phyloP scores from a whole-genome alignment of 2,888 invertebrate species.

The Xestia rhomboidea region DNA sequence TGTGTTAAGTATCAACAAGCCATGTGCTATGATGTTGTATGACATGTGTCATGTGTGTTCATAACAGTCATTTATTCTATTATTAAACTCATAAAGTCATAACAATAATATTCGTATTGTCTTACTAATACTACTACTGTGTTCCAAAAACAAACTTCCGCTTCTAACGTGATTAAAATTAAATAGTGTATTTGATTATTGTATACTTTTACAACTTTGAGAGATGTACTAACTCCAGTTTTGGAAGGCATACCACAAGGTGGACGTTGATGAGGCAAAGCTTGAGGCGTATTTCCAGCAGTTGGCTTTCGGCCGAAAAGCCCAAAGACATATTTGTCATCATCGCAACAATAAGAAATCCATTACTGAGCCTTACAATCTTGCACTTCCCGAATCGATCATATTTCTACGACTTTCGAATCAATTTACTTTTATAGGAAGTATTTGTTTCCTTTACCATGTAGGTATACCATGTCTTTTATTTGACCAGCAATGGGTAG shows the following conservation, averaged over 20 bases:
- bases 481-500: not conserved
- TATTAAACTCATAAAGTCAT: conserved; percentile 9
- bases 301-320: not conserved
- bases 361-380: not conserved
- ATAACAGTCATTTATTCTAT: conserved; percentile 11
- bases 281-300: not conserved
- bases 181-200: not conserved
- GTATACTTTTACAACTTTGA: not conserved
- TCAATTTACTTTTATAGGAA: not conserved
- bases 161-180: not conserved
- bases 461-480: not conserved
- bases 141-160: not conserved
- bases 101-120: conserved; percentile 9
- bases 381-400: not conserved
- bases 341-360: not conserved
- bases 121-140: not conserved
- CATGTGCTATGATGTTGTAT: conserved; percentile 11
- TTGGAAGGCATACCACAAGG: not conserved
- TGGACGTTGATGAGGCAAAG: not conserved
- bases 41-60: conserved; percentile 11
- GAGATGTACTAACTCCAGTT: not conserved
- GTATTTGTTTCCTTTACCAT: not conserved
- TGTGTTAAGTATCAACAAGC: not conserved
- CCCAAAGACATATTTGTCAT: not conserved
- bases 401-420: not conserved